phyloP scores from a whole-genome alignment of 1,140 invertebrate genomes.

The Reticulitermes speratus region DNA sequence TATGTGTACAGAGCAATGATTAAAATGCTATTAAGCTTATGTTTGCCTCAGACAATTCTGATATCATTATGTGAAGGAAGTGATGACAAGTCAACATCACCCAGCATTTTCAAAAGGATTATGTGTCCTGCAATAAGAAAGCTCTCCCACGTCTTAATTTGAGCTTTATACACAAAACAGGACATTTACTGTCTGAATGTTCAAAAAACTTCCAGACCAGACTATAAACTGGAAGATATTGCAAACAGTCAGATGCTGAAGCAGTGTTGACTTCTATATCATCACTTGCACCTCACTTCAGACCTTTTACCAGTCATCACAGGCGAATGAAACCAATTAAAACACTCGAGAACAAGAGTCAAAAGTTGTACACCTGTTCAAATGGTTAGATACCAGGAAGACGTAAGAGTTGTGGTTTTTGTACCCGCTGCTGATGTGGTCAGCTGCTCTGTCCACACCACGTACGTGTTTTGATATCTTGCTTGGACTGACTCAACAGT shows the following conservation, averaged over 20 bases:
- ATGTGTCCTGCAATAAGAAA: neutral
- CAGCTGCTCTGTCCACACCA: too few species aligned
- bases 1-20: too few species aligned
- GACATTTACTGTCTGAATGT: neutral
- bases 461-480: too few species aligned
- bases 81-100: neutral
- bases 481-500: too few species aligned
- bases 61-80: neutral
- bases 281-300: neutral
- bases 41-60: slow-evolving; percentile 33
- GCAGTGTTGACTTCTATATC: neutral
- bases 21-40: slow-evolving; percentile 37
- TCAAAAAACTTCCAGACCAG: neutral
- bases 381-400: too few species aligned
- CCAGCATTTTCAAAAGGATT: neutral
- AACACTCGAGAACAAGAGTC: too few species aligned
- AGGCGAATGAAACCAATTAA: neutral
- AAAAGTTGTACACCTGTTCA: too few species aligned
- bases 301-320: slow-evolving; percentile 13
- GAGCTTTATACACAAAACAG: neutral
- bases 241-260: neutral
- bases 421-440: too few species aligned
- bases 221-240: neutral
- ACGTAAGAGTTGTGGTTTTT: too few species aligned
- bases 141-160: neutral